phyloP scores from a whole-genome alignment of 2,113 vertebrate species.

The Lophotis ruficrista region DNA sequence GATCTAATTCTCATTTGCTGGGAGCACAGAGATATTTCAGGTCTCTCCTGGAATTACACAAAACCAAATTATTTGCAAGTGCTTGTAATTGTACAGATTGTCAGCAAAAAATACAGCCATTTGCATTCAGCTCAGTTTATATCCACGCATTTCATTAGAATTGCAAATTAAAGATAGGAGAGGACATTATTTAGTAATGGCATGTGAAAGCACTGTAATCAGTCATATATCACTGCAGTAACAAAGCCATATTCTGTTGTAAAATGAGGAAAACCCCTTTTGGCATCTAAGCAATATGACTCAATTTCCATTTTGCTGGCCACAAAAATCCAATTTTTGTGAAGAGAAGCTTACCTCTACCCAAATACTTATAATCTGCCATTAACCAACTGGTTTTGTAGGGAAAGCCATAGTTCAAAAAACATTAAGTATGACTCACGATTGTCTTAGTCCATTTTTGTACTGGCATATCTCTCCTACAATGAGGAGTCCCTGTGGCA shows the following conservation, averaged over 20 bases:
- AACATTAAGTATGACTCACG: not conserved
- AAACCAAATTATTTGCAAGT: not conserved
- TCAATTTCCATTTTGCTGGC: not conserved
- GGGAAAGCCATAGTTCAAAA: not conserved
- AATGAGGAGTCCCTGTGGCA: not conserved
- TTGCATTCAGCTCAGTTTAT: not conserved
- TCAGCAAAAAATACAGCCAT: not conserved
- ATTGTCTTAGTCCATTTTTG: not conserved
- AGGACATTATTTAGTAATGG: not conserved
- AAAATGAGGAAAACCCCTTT: not conserved
- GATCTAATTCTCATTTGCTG: slow-evolving; percentile 6
- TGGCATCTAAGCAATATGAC: not conserved
- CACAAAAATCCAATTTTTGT: not conserved
- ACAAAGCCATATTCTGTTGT: not conserved
- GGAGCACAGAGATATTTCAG: not conserved
- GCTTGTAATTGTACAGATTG: not conserved
- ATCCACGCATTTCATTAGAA: not conserved
- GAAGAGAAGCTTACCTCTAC: not conserved
- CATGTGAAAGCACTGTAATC: not conserved
- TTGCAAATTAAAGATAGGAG: not conserved
- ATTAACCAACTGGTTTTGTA: not conserved
- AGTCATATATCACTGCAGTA: not conserved
- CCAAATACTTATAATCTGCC: not conserved
- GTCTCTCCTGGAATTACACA: not conserved
- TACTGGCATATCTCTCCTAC: not conserved